Base-by-base conservation (phyloP, 2,888 invertebrate genomes). In the Silvanus unidentatus region DNA sequence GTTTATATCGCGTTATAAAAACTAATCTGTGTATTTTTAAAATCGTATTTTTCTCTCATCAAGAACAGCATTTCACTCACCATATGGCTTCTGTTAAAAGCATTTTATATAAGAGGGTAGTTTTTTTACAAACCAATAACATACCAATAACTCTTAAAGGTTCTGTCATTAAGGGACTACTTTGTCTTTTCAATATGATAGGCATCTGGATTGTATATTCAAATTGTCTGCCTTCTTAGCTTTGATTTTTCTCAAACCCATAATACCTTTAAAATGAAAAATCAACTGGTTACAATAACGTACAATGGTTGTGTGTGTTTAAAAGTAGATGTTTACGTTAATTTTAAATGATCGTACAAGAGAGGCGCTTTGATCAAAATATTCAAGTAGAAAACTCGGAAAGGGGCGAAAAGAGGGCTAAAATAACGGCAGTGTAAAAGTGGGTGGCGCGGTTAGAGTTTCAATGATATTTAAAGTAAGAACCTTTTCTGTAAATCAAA, bases 401-500 rank as follows among this genome's bases (percentile, higher is more conserved):
- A n/a, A n/a, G n/a, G n/a, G n/a, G n/a, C n/a, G n/a, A n/a, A n/a
- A n/a, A n/a, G n/a, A n/a, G n/a, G n/a, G n/a, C n/a, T n/a, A n/a
- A 28, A 28, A 28, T 9, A 28, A 22, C 22, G 22, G 22, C 8
- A 8, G 22, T 22, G 8, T 22, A 8, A 8, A 22, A 22, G 22
- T 22, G 22, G 22, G 3, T 22, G 8, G 8, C 22, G 22, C n/a
- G n/a, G n/a, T n/a, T n/a, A n/a, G n/a, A n/a, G 22, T 22, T 22
- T 22, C 22, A 8, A 22, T 8, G 22, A 22, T 22, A 22, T 22
- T 22, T 22, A 22, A 8, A 22, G 8, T 5, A 22, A 22, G 8
- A 22, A 8, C 22, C 3, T 22, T 22, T 5, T 8, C 8, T 32
- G 32, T 37, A 37, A 37, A 37, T 37, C 15, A 50, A 52, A 43